Percentiles rank a stretch among this genome's conserved stretches.
Conservation (phyloP, 2,797 vertebrate species). For the Echiichthys vipera region DNA sequence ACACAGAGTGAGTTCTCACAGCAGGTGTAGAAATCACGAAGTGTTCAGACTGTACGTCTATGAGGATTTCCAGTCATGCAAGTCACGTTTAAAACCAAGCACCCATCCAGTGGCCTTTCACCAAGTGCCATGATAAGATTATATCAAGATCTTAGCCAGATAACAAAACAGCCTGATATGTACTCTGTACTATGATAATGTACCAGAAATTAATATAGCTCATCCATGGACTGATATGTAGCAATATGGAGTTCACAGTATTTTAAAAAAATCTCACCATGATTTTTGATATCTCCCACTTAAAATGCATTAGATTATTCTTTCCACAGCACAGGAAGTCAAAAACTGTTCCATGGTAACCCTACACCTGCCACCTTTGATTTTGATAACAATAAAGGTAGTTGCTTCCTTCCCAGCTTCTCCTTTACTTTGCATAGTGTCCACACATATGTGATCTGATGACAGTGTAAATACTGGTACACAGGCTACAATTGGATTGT, state of each 20-base stretch:
- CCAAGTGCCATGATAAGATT: neutral
- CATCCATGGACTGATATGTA: neutral
- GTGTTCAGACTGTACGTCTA: neutral
- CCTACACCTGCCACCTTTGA: neutral
- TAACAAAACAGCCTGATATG: neutral
- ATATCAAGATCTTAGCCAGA: neutral
- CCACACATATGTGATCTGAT: constrained; percentile 6
- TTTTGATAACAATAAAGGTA: constrained; percentile 5
- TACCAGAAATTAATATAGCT: neutral
- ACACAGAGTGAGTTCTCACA: neutral
- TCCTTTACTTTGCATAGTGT: constrained; percentile 5
- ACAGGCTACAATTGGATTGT: neutral
- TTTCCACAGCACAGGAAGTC: neutral
- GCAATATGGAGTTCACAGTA: neutral
- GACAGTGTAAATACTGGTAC: neutral
- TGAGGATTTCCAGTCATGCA: neutral
- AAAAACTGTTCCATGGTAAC: neutral
- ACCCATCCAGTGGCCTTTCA: neutral
- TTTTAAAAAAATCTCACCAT: neutral
- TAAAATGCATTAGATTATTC: neutral
- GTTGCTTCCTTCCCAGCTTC: neutral
- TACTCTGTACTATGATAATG: neutral
- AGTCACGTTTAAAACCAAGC: neutral
- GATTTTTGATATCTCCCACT: neutral
- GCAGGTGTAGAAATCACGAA: neutral